phyloP scores from a whole-genome alignment of 2,797 vertebrate genomes.

The Vultur gryphus region DNA sequence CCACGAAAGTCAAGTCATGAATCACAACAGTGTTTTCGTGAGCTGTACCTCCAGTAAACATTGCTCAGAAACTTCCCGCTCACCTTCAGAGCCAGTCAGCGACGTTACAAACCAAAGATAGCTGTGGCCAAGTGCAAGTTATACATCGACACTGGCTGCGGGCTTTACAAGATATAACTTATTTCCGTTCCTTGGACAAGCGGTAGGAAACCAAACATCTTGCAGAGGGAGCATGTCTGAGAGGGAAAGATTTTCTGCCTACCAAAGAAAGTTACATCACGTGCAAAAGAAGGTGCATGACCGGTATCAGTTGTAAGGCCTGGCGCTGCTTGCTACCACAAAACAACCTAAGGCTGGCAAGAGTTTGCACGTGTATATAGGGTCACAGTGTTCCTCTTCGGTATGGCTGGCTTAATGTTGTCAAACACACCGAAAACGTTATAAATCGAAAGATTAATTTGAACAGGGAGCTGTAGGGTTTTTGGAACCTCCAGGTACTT shows the following conservation, averaged over 20 bases:
- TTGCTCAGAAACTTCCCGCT: neutral
- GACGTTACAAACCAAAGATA: neutral
- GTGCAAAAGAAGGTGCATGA: neutral
- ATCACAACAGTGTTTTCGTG: neutral
- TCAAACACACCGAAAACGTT: neutral
- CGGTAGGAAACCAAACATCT: neutral
- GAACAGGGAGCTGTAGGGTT: neutral
- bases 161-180: neutral
- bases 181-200: neutral
- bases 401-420: neutral
- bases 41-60: neutral
- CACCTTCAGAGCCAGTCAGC: neutral
- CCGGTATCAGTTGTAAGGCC: neutral
- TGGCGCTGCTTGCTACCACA: neutral
- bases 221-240: neutral
- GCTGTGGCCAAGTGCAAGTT: neutral
- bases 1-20: neutral
- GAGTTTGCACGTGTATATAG: rapidly evolving
- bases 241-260: neutral
- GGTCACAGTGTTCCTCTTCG: neutral
- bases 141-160: neutral
- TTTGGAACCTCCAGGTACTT: neutral
- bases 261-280: neutral
- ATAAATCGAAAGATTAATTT: rapidly evolving
- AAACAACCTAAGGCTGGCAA: neutral